Base-by-base conservation (phyloP, 1,140 invertebrate genomes). In the Zaprionus davidi region DNA sequence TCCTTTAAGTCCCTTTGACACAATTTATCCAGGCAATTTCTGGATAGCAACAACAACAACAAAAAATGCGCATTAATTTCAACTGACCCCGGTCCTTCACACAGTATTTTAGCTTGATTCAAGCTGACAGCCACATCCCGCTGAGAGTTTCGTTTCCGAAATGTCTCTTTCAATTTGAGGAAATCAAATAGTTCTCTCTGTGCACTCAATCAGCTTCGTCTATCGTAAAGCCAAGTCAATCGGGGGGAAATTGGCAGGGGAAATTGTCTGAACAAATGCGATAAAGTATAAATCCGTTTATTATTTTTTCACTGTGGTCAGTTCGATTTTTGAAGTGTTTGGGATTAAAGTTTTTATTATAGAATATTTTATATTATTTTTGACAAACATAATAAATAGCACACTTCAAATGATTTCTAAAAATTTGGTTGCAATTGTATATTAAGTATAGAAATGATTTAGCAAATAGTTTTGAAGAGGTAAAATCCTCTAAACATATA, bases 1-100 rank as follows among this genome's bases (percentile, higher is more conserved):
- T 49, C 36, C 53, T 58, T 66, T 28, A 65, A 76, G 36, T 46
- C 12, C 17, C 58, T 72, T 55, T 79, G 58, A 79, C 73, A 79
- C 77, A 76, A 76, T 76, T 79, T 76, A 69, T 71, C 63, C 49
- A 63, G 58, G 5, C 73, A 59, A 75, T 63, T 49, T 56, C 41
- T 55, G 64, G 41, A 17, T n/a, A 62, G 31, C 31, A 34, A 31
- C 0, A 46, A 51, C 24, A 26, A 24, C 24, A 62, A 49, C n/a
- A n/a, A 34, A 63, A 59, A 65, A 70, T 62, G 22, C 70, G 41
- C 62, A 78, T 64, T 73, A 41, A 74, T 78, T 59, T 64, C 24
- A 17, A n/a, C 22, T 41, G 41, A 44, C 55, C 11, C 20, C 24
- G 2, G 31, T 34, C 31, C 31, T 3, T 11, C 9, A n/a, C 12